These are phyloP conservation scores for Lytechinus pictus DNA, from an alignment of 35 echinoderm and acorn worm species.

Conservation along the genomic window DNA sequence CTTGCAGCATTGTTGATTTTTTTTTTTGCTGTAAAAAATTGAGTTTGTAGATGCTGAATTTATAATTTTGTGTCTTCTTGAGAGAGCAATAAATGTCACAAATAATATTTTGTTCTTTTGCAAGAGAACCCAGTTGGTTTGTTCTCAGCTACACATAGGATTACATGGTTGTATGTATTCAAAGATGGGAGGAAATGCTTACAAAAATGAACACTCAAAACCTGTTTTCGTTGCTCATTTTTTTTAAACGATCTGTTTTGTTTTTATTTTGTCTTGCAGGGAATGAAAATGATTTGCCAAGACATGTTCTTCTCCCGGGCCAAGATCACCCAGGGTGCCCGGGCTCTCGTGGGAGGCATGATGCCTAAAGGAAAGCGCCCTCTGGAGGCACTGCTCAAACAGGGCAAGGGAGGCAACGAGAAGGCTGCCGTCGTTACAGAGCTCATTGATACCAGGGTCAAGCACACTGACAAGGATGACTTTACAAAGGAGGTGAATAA, in stretches of 20 bases:
- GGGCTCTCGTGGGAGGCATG: conserved; percentile 52
- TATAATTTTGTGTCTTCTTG: too few species aligned
- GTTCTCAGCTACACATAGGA: too few species aligned
- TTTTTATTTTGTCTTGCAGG: conserved; percentile 40
- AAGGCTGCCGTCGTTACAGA: conserved; percentile 88
- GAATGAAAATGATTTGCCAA: conserved; percentile 89
- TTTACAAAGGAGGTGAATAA: conserved; percentile 74
- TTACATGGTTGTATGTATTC: too few species aligned
- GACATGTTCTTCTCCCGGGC: conserved; percentile 98
- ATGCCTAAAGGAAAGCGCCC: conserved; percentile 67
- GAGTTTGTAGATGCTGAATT: too few species aligned
- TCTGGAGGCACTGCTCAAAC: conserved; percentile 75
- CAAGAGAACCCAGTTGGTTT: too few species aligned
- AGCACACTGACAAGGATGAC: conserved; percentile 76
- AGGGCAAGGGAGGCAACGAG: conserved; percentile 66
- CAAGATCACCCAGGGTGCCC: conserved; percentile 58
- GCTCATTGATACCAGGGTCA: conserved; percentile 73
- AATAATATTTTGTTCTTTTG: too few species aligned
- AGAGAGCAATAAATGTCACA: too few species aligned
- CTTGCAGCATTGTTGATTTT: too few species aligned
- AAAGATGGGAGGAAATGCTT: too few species aligned
- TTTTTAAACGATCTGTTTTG: background rate
- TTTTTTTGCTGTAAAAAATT: too few species aligned
- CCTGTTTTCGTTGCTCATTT: too few species aligned
- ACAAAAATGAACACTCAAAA: background rate